These are phyloP conservation scores for Rafetus swinhoei DNA, from an alignment of 2,113 vertebrate genomes.

Conservation along the genomic window DNA sequence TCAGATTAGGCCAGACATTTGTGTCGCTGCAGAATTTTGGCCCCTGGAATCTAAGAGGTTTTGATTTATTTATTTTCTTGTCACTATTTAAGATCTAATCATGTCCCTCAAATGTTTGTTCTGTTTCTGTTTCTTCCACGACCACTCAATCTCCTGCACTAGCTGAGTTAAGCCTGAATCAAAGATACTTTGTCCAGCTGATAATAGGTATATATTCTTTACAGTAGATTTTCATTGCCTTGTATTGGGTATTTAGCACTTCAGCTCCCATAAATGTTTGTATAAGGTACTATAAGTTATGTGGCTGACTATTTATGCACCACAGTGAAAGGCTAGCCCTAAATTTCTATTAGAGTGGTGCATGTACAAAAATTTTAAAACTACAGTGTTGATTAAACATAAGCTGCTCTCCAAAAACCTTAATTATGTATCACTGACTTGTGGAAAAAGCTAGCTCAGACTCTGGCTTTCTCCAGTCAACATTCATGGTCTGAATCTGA, in stretches of 20 bases:
- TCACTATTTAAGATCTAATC: background rate
- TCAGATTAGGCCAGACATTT: background rate
- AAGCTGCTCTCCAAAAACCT: background rate
- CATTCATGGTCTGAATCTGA: background rate
- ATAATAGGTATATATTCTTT: background rate
- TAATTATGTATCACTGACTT: background rate
- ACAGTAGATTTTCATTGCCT: background rate
- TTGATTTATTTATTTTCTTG: background rate
- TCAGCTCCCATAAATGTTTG: background rate
- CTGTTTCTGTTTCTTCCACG: background rate
- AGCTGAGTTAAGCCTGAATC: background rate
- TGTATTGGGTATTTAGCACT: background rate
- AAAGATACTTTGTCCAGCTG: background rate
- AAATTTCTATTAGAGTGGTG: background rate
- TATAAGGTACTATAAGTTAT: background rate
- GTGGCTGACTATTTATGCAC: background rate
- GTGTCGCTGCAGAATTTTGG: background rate
- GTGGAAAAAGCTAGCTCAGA: background rate
- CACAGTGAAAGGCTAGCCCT: rapidly evolving
- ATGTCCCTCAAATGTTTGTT: background rate
- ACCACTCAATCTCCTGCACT: background rate
- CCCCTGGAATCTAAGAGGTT: background rate
- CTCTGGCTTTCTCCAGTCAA: background rate
- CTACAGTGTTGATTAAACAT: rapidly evolving
- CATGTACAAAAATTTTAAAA: background rate